Conservation (phyloP, 35 echinoderm and acorn worm genomes). For the Patiria miniata region DNA sequence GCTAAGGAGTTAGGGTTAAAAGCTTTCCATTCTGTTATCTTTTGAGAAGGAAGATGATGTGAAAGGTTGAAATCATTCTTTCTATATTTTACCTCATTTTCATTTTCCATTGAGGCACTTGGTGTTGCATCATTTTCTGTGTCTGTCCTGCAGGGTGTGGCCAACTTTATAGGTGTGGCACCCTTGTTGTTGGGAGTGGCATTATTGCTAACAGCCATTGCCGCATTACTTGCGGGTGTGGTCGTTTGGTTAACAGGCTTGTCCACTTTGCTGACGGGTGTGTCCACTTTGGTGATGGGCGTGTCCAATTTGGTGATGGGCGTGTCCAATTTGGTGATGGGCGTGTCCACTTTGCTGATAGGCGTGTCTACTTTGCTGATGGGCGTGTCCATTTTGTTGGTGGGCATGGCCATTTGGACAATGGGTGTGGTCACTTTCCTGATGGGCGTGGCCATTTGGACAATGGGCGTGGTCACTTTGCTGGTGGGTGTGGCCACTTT, state of each 20-base stretch:
- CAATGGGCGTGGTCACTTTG: neutral
- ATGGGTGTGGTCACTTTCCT: neutral
- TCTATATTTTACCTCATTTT: no score
- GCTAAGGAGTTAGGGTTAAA: no score
- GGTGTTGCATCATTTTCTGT: no score
- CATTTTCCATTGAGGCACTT: no score
- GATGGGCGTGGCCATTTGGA: neutral
- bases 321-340: neutral
- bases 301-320: neutral
- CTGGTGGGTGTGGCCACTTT: neutral
- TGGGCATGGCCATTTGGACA: neutral
- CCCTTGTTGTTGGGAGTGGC: no score
- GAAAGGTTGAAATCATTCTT: no score
- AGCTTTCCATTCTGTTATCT: no score
- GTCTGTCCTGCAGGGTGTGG: no score
- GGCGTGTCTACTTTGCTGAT: neutral
- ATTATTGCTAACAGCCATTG: no score
- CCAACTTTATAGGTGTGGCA: no score
- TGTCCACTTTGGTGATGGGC: neutral
- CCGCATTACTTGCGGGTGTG: no score
- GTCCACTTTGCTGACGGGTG: neutral
- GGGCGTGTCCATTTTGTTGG: neutral
- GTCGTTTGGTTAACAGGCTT: neutral
- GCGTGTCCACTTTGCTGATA: neutral
- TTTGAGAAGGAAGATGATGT: no score